Conservation (phyloP, 2,113 vertebrate species). For the Passer domesticus region DNA sequence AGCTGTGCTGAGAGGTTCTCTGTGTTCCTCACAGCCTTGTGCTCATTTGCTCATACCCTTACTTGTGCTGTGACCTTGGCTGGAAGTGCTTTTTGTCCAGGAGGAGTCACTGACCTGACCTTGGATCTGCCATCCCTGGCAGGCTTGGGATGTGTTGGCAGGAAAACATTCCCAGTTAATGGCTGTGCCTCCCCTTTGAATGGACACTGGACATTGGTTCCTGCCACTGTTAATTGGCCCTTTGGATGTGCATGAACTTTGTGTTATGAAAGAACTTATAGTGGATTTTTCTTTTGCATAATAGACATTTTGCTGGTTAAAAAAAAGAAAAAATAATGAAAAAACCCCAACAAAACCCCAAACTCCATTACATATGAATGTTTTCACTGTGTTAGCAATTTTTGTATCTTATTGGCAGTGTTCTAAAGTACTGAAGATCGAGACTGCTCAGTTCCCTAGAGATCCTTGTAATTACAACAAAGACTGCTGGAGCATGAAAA, state of each 20-base stretch:
- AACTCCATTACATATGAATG: not conserved
- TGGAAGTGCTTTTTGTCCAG: not conserved
- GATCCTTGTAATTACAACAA: constrained; percentile 29
- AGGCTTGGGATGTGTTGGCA: not conserved
- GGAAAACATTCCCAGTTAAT: not conserved
- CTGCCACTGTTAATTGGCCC: not conserved
- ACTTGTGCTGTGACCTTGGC: not conserved
- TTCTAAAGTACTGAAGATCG: constrained; percentile 17
- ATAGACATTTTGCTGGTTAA: not conserved
- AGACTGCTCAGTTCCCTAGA: constrained; percentile 32
- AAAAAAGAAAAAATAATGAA: not conserved
- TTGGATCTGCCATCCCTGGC: not conserved
- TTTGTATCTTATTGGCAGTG: constrained; percentile 19
- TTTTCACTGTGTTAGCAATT: constrained; percentile 23
- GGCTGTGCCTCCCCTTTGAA: not conserved
- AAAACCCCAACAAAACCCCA: rapidly evolving
- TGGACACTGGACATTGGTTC: not conserved
- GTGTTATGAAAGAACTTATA: not conserved
- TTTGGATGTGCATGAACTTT: not conserved
- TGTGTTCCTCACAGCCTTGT: not conserved
- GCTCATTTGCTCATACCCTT: not conserved
- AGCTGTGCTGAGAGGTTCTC: not conserved
- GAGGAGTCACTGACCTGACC: not conserved
- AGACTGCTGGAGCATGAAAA: constrained; percentile 40
- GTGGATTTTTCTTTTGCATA: not conserved